Percentiles rank a stretch among this genome's conserved stretches.
Conservation (phyloP, 2,113 vertebrate genomes). For the Takifugu flavidus region DNA sequence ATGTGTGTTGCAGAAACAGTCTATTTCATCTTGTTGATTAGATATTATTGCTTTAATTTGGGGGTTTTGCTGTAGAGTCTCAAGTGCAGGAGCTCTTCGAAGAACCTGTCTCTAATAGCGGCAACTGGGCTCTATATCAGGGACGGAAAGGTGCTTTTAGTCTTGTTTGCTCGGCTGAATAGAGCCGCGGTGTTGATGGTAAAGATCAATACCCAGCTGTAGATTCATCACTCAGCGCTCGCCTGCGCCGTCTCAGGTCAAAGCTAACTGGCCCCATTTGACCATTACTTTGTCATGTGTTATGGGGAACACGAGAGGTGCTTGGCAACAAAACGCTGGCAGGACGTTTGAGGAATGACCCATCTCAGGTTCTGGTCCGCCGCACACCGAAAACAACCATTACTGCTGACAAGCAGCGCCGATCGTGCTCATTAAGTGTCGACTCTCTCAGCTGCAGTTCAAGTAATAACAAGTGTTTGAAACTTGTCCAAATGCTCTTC, state of each 20-base stretch:
- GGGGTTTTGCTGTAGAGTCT: too few species aligned
- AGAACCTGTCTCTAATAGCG: constrained; percentile 43
- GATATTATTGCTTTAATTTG: too few species aligned
- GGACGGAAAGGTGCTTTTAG: constrained; percentile 60
- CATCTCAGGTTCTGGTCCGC: constrained; percentile 42
- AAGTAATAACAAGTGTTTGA: constrained; percentile 33
- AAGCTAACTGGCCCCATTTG: constrained; percentile 64
- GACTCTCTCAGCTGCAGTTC: constrained; percentile 40
- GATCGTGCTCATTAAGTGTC: constrained; percentile 59
- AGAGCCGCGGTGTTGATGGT: constrained; percentile 47
- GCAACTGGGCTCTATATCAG: constrained; percentile 56
- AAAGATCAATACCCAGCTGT: constrained; percentile 57
- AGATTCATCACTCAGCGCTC: constrained; percentile 57
- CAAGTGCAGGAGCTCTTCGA: constrained; percentile 20
- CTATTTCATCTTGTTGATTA: too few species aligned
- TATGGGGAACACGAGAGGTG: constrained; percentile 54
- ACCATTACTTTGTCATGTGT: constrained; percentile 65
- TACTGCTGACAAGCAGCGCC: constrained; percentile 64
- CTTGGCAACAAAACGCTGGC: constrained; percentile 62
- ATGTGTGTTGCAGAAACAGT: too few species aligned
- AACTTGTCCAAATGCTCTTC: constrained; percentile 16
- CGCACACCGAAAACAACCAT: constrained; percentile 64
- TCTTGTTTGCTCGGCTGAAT: constrained; percentile 44
- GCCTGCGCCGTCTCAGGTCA: constrained; percentile 47
- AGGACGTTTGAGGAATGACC: constrained; percentile 67